phyloP scores from a whole-genome alignment of 2,113 vertebrate species.

The Epinephelus lanceolatus region DNA sequence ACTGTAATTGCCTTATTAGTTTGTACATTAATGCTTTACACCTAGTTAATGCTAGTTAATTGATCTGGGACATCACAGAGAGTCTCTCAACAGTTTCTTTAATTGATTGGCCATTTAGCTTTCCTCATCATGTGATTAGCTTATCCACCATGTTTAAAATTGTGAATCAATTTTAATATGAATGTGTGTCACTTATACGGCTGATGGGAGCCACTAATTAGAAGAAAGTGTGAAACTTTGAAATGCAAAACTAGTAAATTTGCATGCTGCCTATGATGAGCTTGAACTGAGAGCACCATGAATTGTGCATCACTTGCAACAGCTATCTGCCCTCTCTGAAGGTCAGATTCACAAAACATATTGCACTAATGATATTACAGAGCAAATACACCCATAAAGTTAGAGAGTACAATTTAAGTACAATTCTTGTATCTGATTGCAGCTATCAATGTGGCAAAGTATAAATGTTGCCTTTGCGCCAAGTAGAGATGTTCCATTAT shows the following conservation, averaged over 20 bases:
- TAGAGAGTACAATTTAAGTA: too few species aligned
- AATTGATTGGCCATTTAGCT: not conserved
- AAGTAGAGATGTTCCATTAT: too few species aligned
- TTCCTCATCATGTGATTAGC: not conserved
- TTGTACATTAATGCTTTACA: not conserved
- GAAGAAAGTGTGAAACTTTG: not conserved
- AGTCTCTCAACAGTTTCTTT: not conserved
- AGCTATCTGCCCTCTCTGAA: too few species aligned
- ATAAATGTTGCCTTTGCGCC: too few species aligned
- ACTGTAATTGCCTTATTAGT: not conserved
- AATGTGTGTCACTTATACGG: not conserved
- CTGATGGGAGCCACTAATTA: not conserved
- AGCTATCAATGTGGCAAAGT: too few species aligned
- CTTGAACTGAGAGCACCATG: not conserved
- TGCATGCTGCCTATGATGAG: not conserved
- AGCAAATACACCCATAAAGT: too few species aligned
- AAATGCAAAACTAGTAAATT: not conserved
- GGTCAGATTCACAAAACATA: too few species aligned
- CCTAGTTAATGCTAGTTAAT: not conserved
- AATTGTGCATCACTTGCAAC: too few species aligned
- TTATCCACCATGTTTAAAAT: not conserved
- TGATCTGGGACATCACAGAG: not conserved
- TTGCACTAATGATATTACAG: too few species aligned
- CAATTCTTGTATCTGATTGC: too few species aligned
- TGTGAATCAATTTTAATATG: not conserved